Conservation (phyloP, 2,113 vertebrate species). For the Lethenteron camtschaticum region DNA sequence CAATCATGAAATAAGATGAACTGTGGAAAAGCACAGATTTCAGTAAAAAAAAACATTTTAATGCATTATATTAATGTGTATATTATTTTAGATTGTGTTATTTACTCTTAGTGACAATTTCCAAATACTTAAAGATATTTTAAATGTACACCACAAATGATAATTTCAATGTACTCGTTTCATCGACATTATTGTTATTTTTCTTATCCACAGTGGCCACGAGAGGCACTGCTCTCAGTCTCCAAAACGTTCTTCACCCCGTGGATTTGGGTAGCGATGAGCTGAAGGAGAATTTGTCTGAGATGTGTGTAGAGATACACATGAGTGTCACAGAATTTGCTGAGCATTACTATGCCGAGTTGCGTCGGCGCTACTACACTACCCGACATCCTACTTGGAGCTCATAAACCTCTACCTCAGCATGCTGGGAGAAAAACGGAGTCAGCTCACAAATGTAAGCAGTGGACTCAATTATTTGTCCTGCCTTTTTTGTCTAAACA, state of each 20-base stretch:
- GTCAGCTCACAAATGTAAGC: conserved; percentile 27
- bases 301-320: conserved; percentile 52
- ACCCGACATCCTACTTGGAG: conserved; percentile 58
- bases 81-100: too few relatives aligned
- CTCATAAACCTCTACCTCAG: conserved; percentile 49
- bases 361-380: conserved; percentile 42
- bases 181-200: not conserved
- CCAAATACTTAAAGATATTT: too few relatives aligned
- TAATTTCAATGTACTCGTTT: too few relatives aligned
- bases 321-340: conserved; percentile 40
- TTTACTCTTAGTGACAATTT: too few relatives aligned
- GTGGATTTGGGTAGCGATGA: conserved; percentile 30
- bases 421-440: conserved; percentile 37
- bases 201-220: conserved; percentile 29
- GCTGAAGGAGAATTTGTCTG: conserved; percentile 31
- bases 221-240: conserved; percentile 43
- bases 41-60: too few relatives aligned
- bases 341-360: conserved; percentile 35
- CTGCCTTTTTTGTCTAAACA: too few relatives aligned
- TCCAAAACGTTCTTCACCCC: conserved; percentile 35
- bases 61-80: too few relatives aligned
- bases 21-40: too few relatives aligned
- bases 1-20: too few relatives aligned
- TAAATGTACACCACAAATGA: too few relatives aligned
- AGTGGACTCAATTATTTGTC: not conserved